Percentiles rank a stretch among this genome's conserved stretches.
phyloP scores from a whole-genome alignment of 2,797 vertebrate genomes.

The Picus viridis region DNA sequence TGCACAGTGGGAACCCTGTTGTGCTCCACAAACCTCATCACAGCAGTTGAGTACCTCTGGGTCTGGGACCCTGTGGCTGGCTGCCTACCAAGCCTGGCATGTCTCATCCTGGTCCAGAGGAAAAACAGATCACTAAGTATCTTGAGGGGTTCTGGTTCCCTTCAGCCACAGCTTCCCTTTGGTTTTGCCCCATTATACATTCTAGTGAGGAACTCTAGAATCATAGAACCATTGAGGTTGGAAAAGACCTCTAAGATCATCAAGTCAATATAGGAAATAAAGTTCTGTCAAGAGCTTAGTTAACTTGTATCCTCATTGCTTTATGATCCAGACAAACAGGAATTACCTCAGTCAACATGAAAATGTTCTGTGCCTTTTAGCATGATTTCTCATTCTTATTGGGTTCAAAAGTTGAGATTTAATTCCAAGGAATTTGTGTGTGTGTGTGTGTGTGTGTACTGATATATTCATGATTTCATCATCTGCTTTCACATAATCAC shows the following conservation, averaged over 20 bases:
- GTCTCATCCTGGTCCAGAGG: neutral
- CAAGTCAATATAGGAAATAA: neutral
- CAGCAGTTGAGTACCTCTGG: neutral
- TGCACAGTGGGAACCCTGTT: neutral
- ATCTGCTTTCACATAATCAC: neutral
- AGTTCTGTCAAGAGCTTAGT: neutral
- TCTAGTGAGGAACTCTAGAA: neutral
- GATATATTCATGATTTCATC: constrained; percentile 7
- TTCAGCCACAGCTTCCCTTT: neutral
- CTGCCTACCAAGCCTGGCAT: neutral
- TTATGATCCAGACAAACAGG: neutral
- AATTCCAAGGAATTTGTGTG: neutral
- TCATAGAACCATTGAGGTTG: too few species aligned
- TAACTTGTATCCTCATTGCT: neutral
- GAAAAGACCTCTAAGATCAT: too few species aligned
- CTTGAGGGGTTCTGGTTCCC: neutral
- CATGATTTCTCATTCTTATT: neutral
- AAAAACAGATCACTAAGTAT: fast-evolving
- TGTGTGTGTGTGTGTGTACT: neutral
- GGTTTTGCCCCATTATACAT: neutral
- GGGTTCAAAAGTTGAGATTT: neutral
- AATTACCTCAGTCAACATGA: neutral
- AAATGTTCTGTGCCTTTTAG: neutral
- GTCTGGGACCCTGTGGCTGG: neutral
- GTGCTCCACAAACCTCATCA: neutral